Evolutionary conservation across 2,113 vertebrate genomes (phyloP), one percentile per base, ranked within the genome.

Genomic region (Paralichthys olivaceus): DNA sequence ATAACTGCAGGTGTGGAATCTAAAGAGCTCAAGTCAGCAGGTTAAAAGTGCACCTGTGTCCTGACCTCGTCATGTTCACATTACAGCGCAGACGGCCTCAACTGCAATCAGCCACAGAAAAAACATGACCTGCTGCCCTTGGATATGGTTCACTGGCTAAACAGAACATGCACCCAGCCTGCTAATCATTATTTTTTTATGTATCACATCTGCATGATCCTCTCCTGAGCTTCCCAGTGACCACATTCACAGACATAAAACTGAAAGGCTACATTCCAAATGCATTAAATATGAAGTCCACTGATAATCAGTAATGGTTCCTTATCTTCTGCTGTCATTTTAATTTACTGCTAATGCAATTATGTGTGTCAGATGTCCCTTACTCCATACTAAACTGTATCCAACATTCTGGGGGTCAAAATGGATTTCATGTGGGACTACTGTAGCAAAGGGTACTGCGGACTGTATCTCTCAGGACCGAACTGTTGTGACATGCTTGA

Each of bases 11-110:
- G 15, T 73, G 74, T 40, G 23, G 59, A 23, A 47, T 57, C 25
- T 61, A 77, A 19, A 4, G 17, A 45, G 47, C 23, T 45, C 8
- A 7, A 72, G 68, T 66, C 37, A 59, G 69, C 71, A 49, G 37
- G 40, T 66, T 65, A 64, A 76, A 58, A 51, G 67, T 1, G 7
- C 65, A 81, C 72, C 68, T 37, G 64, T 79, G 72, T 55, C 37
- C 54, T 84, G 80, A 84, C 63, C 71, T 62, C 29, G 29, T 77
- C 53, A 29, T 84, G 80, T 78, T 80, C 29, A 69, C 34, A 81
- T 66, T 81, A 77, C 56, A 76, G 62, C 78, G 61, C 58, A 69
- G 55, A 40, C 57, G 15, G 28, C 22, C 40, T 72, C 9, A 14
- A 70, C 40, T 47, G 20, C 55, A 72, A 69, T 55, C 62, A 54